Conservation (phyloP, 2,113 vertebrate genomes). For the Excalfactoria chinensis region DNA sequence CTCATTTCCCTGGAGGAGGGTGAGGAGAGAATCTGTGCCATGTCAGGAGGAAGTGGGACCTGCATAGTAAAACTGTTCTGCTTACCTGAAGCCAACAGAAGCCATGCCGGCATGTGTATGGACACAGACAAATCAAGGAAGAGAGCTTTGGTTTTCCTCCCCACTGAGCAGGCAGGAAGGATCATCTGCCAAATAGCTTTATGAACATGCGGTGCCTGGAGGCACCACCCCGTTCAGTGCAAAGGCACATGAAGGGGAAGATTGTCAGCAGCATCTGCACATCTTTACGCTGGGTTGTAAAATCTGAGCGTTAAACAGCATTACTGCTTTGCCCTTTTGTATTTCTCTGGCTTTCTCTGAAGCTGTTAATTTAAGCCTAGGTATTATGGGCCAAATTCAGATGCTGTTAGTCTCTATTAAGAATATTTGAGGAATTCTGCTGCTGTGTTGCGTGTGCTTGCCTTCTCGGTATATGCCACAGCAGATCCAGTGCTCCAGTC, state of each 20-base stretch:
- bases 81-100: conserved; percentile 7
- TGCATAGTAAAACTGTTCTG: neutral
- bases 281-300: neutral
- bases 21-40: neutral
- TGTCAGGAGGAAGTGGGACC: neutral
- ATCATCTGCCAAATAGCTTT: neutral
- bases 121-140: neutral
- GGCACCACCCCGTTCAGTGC: neutral
- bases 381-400: neutral
- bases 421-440: neutral
- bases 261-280: neutral
- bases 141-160: neutral
- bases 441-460: neutral
- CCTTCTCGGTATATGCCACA: neutral
- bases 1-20: neutral
- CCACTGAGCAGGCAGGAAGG: neutral
- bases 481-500: neutral
- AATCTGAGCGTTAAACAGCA: neutral
- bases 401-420: neutral
- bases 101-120: neutral
- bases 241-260: neutral
- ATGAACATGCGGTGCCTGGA: neutral
- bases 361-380: neutral
- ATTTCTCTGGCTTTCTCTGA: neutral
- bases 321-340: neutral